Evolutionary conservation across 53 echinoderm and acorn worm genomes (phyloP).

Genomic region (Paracentrotus lividus): DNA sequence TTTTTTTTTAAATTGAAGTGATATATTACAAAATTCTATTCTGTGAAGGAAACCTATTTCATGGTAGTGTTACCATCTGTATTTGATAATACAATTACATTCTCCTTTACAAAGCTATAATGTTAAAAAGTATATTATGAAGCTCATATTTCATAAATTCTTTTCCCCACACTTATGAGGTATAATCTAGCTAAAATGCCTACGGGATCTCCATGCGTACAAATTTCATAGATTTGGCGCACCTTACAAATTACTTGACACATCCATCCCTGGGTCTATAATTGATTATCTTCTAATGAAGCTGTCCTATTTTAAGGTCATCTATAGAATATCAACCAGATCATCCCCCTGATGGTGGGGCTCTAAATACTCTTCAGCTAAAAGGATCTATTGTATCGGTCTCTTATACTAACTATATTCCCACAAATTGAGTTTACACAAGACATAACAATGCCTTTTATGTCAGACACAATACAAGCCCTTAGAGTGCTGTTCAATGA

Average conservation of each 20-base stretch:
- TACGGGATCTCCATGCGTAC: background rate
- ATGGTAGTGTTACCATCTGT: too few species aligned
- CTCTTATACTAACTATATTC: background rate
- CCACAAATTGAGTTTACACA: slow-evolving; percentile 33
- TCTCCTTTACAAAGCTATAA: too few species aligned
- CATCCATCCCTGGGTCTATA: background rate
- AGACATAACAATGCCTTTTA: slow-evolving; percentile 49
- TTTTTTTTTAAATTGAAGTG: too few species aligned
- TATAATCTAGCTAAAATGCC: background rate
- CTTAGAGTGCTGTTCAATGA: background rate
- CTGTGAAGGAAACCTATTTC: too few species aligned
- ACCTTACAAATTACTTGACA: slow-evolving; percentile 14
- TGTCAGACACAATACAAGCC: slow-evolving; percentile 27
- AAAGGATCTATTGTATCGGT: slow-evolving; percentile 11
- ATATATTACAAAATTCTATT: too few species aligned
- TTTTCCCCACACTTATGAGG: too few species aligned
- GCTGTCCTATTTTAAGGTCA: slow-evolving; percentile 41
- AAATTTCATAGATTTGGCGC: background rate
- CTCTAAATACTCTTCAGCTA: background rate
- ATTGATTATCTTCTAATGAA: background rate
- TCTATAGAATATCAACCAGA: background rate
- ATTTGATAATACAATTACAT: too few species aligned
- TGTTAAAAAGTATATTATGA: too few species aligned
- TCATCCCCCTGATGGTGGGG: background rate
- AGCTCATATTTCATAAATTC: too few species aligned